These are phyloP conservation scores for Agrochola macilenta DNA, from an alignment of 2,888 invertebrate genomes.

Conservation along the genomic window DNA sequence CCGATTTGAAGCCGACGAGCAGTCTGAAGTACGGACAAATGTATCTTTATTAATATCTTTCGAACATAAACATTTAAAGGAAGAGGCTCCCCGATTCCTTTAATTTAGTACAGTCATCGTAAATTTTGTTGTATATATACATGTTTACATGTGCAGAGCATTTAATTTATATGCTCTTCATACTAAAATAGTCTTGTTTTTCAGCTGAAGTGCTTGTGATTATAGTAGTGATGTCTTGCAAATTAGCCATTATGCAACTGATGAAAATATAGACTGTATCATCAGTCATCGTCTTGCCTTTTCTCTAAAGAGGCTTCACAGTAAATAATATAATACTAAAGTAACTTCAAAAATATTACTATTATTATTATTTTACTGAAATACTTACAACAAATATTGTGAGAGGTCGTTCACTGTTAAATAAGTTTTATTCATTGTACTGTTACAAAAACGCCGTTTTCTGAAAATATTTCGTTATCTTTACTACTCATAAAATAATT, in stretches of 20 bases:
- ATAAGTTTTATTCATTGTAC: background rate
- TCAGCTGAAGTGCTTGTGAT: background rate
- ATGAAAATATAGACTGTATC: background rate
- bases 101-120: conserved; percentile 45
- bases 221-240: background rate
- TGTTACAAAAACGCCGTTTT: conserved; percentile 12
- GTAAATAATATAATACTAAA: background rate
- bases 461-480: background rate
- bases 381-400: conserved; percentile 18
- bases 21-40: conserved; percentile 72
- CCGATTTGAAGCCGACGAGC: conserved; percentile 55
- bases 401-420: conserved; percentile 39
- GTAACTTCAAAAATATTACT: no score
- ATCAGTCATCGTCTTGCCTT: background rate
- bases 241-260: conserved; percentile 1
- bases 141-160: conserved; percentile 10
- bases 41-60: conserved; percentile 67
- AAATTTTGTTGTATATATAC: conserved; percentile 47
- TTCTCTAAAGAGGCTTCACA: background rate
- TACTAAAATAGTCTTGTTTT: conserved; percentile 25
- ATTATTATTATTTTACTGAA: background rate
- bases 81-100: conserved; percentile 57
- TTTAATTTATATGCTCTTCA: conserved; percentile 36
- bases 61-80: conserved; percentile 55
- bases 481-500: background rate